Base-by-base conservation (phyloP, 2,797 vertebrate species). In the Poeciliopsis presidionis region DNA sequence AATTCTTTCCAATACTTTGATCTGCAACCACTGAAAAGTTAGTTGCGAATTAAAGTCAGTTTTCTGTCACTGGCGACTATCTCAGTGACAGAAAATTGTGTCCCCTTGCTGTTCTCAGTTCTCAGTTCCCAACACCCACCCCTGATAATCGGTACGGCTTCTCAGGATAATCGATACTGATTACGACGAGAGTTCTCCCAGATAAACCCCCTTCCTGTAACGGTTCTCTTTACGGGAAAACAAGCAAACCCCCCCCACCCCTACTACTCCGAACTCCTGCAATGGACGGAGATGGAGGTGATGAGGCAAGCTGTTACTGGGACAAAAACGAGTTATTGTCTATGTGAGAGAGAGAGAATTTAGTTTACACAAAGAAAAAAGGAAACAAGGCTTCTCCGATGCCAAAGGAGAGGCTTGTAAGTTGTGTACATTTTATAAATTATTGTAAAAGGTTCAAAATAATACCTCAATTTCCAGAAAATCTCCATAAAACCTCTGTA, bases 141-240 rank as follows among this genome's bases (percentile, higher is more conserved):
- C 78, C 72, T 78, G 67, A 70, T 70, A n/a, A 70, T 46, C 63
- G 73, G 71, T 78, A 57, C 8, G 67, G 83, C 85, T 84, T 81
- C 84, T 71, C 80, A 88, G 75, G 79, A 90, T 92, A 92, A 95
- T 96, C 94, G 72, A 95, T 95, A 93, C 85, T 90, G 91, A 94
- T 95, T 89, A 94, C 90, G 92, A 88, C 78, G 83, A 85, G 80
- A 91, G 89, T 86, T 86, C 90, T 91, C 88, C 91, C 87, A 93
- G 90, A 91, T 91, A 91, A 88, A 51, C 65, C 83, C 81, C 81
- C 84, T 95, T 95, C 94, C 95, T 90, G 93, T 94, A 95, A 95
- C 89, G 84, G 82, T 63, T 77, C 73, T 74, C 82, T 82, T 93
- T 94, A 92, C 93, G 74, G 79, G 89, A 90, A 94, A 93, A 84